Percentiles rank a stretch among this genome's conserved stretches.
Conservation (phyloP, 2,113 vertebrate genomes). For the Turdus rufiventris region DNA sequence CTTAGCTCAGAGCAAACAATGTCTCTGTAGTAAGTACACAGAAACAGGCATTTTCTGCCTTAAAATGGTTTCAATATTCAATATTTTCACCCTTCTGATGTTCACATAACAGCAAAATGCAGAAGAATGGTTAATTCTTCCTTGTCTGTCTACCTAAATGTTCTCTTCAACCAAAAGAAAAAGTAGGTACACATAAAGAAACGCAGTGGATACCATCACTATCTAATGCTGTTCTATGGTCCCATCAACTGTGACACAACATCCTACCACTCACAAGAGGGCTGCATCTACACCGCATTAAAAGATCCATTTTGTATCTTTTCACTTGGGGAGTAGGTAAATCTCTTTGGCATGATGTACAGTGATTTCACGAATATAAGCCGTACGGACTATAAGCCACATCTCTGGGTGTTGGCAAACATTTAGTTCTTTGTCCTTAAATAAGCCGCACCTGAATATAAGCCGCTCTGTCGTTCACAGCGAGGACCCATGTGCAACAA, state of each 20-base stretch:
- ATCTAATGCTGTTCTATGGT: neutral
- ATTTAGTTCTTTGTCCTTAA: no score
- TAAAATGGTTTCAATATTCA: neutral
- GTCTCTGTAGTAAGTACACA: neutral
- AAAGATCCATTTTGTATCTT: neutral
- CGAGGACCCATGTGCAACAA: no score
- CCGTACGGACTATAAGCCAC: no score
- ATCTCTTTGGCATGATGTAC: neutral
- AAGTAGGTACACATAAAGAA: neutral
- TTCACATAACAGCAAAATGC: neutral
- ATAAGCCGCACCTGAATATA: no score
- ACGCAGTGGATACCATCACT: neutral
- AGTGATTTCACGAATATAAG: no score
- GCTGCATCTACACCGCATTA: neutral
- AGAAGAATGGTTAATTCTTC: neutral
- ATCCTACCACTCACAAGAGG: neutral
- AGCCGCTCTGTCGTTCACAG: no score
- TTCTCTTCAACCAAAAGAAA: neutral
- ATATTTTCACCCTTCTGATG: neutral
- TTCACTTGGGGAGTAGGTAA: neutral
- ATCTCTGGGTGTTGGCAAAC: no score
- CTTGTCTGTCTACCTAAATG: neutral
- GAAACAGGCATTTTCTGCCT: neutral
- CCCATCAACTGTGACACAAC: neutral
- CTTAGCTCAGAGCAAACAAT: neutral